Evolutionary conservation across 64 coral and sea anemone genomes (phyloP).

Genomic region (Pocillopora verrucosa): DNA sequence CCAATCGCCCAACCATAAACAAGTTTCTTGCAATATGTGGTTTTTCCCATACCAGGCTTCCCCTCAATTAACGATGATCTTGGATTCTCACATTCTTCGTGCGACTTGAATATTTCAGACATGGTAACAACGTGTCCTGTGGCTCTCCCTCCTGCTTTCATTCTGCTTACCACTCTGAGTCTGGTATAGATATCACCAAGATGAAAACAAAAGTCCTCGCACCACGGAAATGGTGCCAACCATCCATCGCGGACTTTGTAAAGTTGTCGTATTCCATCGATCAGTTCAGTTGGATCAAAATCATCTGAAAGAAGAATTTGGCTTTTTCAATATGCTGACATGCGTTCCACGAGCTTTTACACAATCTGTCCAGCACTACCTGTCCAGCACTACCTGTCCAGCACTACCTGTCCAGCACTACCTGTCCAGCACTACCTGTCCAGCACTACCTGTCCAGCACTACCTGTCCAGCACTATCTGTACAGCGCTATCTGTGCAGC

Average conservation of each 20-base stretch:
- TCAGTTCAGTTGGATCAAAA: not conserved
- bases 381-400: too few species aligned
- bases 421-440: too few species aligned
- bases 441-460: too few species aligned
- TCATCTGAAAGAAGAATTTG: not conserved
- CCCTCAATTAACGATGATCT: conserved; percentile 55
- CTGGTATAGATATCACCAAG: conserved; percentile 29
- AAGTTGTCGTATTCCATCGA: not conserved
- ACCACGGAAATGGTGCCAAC: not conserved
- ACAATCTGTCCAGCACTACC: too few species aligned
- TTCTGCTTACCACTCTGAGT: conserved; percentile 24
- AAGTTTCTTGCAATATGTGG: conserved; percentile 50
- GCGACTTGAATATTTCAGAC: conserved; percentile 46
- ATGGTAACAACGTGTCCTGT: conserved; percentile 23
- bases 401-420: too few species aligned
- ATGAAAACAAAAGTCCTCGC: not conserved
- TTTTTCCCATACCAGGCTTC: conserved; percentile 47
- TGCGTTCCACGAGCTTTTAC: too few species aligned
- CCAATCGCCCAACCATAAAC: conserved; percentile 39
- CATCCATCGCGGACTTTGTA: not conserved
- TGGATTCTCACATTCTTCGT: not conserved
- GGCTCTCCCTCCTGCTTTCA: conserved; percentile 15
- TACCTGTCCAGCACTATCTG: too few species aligned
- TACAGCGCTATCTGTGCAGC: too few species aligned
- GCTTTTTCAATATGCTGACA: too few species aligned